Evolutionary conservation across 1,140 invertebrate genomes (phyloP), one percentile per base, ranked within the genome.

Genomic region (Brevipalpus yothersi): DNA sequence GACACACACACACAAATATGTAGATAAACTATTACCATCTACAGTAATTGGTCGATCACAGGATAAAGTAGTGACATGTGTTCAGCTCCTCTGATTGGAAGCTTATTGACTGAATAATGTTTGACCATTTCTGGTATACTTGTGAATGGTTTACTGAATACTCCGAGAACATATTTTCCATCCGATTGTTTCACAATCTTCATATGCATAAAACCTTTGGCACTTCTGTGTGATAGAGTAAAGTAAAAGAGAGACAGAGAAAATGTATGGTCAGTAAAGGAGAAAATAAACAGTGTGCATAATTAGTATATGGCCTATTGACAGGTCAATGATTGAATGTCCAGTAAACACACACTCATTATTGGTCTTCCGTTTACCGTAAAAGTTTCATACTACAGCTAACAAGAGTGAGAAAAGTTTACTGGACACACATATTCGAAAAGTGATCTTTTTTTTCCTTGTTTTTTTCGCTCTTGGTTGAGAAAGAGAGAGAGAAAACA

Each of bases 141-240:
- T 19, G 80, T 76, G 69, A 93, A 95, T 11, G 86, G 85, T 60
- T 86, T 85, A 67, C 85, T 86, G 67, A 88, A 89, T 67, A 90
- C 86, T 15, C 88, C 88, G 62, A 94, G 71, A 43, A 90, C 87
- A 68, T 81, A 92, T 56, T 80, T 77, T 75, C 78, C 69, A 59
- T 69, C 68, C 53, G 64, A 65, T 56, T 64, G 65, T 56, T 65
- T 62, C 41, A 69, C 67, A 51, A 93, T 92, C 58, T 86, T 78
- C 81, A 93, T 89, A 68, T 94, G 90, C 84, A 94, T 92, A 67
- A 88, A 92, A 17, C 89, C 88, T 70, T 84, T 78, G 39, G 85
- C 83, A 68, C 87, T 88, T 70, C 88, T 92, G 72, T 92, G 72
- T 2, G 78, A 78, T 66, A 53, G 66, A 69, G 65, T 66, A 65